Conservation (phyloP, 2,113 vertebrate genomes). For the Capricornis sumatraensis region DNA sequence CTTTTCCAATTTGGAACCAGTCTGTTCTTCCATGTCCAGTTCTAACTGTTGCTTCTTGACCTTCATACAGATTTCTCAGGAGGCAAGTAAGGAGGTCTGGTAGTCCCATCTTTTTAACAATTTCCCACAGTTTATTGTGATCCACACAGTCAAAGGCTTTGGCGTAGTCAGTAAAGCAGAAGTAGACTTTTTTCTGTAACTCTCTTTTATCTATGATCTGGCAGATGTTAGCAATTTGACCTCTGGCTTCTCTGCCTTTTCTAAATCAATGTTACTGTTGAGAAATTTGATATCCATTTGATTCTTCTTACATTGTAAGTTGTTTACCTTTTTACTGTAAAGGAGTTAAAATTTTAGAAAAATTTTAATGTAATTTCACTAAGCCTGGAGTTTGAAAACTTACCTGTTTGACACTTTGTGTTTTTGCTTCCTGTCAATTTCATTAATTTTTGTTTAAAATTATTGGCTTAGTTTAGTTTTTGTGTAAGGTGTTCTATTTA, state of each 20-base stretch:
- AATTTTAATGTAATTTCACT: background rate
- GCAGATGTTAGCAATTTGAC: background rate
- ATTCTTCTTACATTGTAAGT: background rate
- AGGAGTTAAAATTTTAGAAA: background rate
- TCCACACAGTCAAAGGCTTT: background rate
- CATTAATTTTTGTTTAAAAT: background rate
- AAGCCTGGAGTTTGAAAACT: background rate
- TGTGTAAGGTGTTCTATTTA: background rate
- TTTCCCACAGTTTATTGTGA: background rate
- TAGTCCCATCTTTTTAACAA: background rate
- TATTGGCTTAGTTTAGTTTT: background rate
- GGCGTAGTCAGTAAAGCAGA: background rate
- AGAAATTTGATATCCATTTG: background rate
- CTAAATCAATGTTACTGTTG: background rate
- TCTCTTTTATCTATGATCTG: background rate
- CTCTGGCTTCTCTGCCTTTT: background rate
- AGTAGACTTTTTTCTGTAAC: background rate
- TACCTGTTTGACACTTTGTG: background rate
- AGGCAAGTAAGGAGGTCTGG: background rate
- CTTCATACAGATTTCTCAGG: background rate
- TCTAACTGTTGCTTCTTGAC: no score
- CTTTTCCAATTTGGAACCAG: no score
- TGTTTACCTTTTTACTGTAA: background rate
- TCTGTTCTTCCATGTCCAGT: no score
- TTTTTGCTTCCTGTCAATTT: background rate